phyloP scores from a whole-genome alignment of 2,888 invertebrate species.

The Malthinus seriepunctatus region DNA sequence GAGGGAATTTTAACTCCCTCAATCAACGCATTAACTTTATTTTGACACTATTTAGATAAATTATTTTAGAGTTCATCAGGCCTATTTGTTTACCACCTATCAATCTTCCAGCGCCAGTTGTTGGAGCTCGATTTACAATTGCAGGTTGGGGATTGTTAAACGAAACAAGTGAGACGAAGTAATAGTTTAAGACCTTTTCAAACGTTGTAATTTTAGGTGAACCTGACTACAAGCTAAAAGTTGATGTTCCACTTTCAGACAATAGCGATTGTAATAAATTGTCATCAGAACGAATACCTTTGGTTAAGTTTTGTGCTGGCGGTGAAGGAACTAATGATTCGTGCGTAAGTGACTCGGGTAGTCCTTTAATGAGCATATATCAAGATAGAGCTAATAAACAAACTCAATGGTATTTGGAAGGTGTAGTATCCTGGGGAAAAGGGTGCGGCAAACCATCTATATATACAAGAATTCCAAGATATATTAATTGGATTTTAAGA shows the following conservation, averaged over 20 bases:
- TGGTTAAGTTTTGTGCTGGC: constrained; percentile 66
- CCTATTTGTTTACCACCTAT: constrained; percentile 15
- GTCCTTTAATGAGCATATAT: constrained; percentile 66
- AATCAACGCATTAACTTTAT: background rate
- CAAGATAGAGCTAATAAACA: constrained; percentile 1
- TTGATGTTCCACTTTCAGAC: constrained; percentile 58
- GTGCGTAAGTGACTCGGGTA: constrained; percentile 74
- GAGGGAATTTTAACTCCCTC: no score
- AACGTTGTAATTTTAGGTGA: constrained; percentile 18
- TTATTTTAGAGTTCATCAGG: constrained; percentile 9
- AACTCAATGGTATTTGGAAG: constrained; percentile 47
- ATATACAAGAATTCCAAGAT: constrained; percentile 81
- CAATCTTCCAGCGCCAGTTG: background rate
- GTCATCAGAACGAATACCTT: background rate
- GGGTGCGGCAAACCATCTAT: constrained; percentile 88
- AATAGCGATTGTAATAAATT: background rate
- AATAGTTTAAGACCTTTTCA: background rate
- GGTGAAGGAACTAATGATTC: constrained; percentile 67
- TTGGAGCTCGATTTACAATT: background rate
- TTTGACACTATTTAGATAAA: background rate
- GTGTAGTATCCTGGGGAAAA: constrained; percentile 89
- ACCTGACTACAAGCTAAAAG: constrained; percentile 29
- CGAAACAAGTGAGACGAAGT: background rate
- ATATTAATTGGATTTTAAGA: constrained; percentile 77
- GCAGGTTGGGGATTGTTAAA: constrained; percentile 11